Evolutionary conservation across 2,113 vertebrate genomes (phyloP), one percentile per base, ranked within the genome.

Genomic region (Mesocricetus auratus): DNA sequence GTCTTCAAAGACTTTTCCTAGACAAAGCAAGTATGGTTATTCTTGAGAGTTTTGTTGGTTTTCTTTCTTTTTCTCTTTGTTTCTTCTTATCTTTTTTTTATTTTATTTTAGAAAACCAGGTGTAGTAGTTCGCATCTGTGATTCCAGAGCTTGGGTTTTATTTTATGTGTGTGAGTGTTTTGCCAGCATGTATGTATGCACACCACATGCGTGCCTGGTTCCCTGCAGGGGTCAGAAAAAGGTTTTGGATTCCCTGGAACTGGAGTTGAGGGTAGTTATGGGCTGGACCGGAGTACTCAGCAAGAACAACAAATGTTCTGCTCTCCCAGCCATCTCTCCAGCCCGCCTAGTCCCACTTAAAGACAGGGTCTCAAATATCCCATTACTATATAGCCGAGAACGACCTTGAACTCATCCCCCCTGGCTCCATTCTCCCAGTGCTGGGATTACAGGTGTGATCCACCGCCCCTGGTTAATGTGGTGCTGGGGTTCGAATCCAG

Each of bases 11-110:
- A 88, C 64, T 93, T 22, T 24, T 31, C 69, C 50, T 75, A 45
- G 42, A 77, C 68, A 33, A 87, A 78, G 71, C 47, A 88, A 91
- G 17, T 79, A 16, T 45, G 93, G 71, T 93, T 91, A 78, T 36
- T 93, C 45, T 94, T 53, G 53, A 26, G 53, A 71, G 77, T 24
- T 36, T 45, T n/a, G 11, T 64, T 64, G 39, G 62, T 66, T 87
- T 86, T 53, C 47, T 78, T 24, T 50, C 39, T 7, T 42, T 50
- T 9, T 66, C 29, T 68, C 47, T 58, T 12, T 50, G 9, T 68
- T 68, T 56, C 33, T n/a, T n/a, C 11, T 58, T 53, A 15, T 58
- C 53, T 26, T 13, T 77, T 58, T 58, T 56, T 81, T 53, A 26
- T 58, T 53, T 39, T 13, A 31, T 58, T 58, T 58, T 7, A 69